These are phyloP conservation scores for Idris sp. DNA, from an alignment of 1,140 invertebrate genomes.

Conservation along the genomic window DNA sequence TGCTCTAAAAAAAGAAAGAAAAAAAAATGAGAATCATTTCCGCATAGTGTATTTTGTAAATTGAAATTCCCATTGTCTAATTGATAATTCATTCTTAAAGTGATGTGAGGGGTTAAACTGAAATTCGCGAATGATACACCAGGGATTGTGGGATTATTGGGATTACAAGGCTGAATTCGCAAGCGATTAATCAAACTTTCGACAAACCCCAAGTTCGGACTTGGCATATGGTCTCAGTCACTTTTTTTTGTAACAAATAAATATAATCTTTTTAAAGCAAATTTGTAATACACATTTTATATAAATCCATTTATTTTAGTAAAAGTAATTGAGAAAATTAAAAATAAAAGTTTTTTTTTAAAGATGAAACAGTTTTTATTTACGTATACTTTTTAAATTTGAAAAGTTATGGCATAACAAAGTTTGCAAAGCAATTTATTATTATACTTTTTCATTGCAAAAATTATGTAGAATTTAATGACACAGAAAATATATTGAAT, in stretches of 20 bases:
- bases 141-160: slow-evolving; percentile 42
- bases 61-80: slow-evolving; percentile 33
- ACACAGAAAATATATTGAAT: slow-evolving; percentile 20
- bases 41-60: slow-evolving; percentile 17
- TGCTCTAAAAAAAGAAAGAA: neutral
- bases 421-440: too few species aligned
- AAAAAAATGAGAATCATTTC: slow-evolving; percentile 3
- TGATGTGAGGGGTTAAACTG: slow-evolving; percentile 21
- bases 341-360: too few species aligned
- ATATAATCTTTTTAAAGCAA: too few species aligned
- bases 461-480: slow-evolving; percentile 20
- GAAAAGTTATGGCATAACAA: too few species aligned
- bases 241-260: neutral
- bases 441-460: neutral
- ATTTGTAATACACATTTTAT: too few species aligned
- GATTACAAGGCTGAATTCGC: slow-evolving; percentile 30
- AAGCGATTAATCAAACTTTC: slow-evolving; percentile 62
- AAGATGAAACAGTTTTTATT: too few species aligned
- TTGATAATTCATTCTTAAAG: slow-evolving; percentile 38
- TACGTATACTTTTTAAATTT: too few species aligned
- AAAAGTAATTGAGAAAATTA: too few species aligned
- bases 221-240: slow-evolving; percentile 43
- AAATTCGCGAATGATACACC: slow-evolving; percentile 48
- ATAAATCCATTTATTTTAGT: too few species aligned
- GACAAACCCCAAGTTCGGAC: slow-evolving; percentile 24